Evolutionary conservation across 2,113 vertebrate genomes (phyloP), one percentile per base, ranked within the genome.

Genomic region (Empidonax alnorum): DNA sequence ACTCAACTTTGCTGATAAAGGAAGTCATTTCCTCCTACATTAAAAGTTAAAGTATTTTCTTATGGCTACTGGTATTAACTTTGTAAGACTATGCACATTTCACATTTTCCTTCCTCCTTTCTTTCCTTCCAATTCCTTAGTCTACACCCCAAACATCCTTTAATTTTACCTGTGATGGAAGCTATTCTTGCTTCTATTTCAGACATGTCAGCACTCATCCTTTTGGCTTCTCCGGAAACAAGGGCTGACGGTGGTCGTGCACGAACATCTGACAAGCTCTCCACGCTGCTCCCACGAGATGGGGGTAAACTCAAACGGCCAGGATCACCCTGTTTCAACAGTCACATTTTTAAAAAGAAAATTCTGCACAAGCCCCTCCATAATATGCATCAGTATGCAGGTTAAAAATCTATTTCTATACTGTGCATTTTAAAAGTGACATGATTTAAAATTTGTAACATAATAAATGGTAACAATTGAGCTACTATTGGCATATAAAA

Each of bases 161-260:
- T 85, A 69, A 86, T 84, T 95, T 98, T 99, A 99, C 99, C 99
- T 99, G 99, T 66, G 53, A 98, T 98, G 21, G 98, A 98, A 41
- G 98, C 96, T 89, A 99, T 98, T 95, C 99, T 99, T 89, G 98
- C 98, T 96, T 99, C 99, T 96, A 99, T 98, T 98, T 99, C 99
- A 35, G 99, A 99, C 97, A 99, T 98, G 97, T 99, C 99, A 28
- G 99, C 98, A 66, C 99, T 99, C 99, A 99, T 99, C 96, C 99
- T 98, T 96, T 99, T 99, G 97, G 97, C 98, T 89, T 99, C 99
- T 22, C 98, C 98, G 1, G 98, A 97, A 20, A 98, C 93, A 79
- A 97, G 93, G 69, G 98, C 97, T 96, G 98, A 98, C 37, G 98
- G 98, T 12, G 98, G 97, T 81, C 98, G 97, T 2, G 97, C 97